Percentiles rank a stretch among this genome's conserved stretches.
These are phyloP conservation scores for Hemibagrus wyckioides DNA, from an alignment of 2,113 vertebrate species.

Conservation along the genomic window DNA sequence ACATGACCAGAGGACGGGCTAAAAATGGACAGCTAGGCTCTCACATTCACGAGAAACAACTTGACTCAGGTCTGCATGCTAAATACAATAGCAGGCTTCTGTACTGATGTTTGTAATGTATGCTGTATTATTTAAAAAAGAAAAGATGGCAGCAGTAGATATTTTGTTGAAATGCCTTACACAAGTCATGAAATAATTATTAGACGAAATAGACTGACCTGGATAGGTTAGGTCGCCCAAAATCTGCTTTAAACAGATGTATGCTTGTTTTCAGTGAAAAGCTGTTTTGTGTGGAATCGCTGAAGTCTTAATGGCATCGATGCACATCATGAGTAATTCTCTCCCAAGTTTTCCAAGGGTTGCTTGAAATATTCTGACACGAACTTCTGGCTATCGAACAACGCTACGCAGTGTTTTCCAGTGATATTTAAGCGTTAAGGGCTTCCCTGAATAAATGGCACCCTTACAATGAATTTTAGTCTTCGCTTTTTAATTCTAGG, in stretches of 20 bases:
- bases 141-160: background rate
- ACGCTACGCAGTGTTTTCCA: slow-evolving; percentile 58
- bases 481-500: slow-evolving; percentile 19
- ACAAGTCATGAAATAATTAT: slow-evolving; percentile 7
- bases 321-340: slow-evolving; percentile 13
- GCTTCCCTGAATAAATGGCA: slow-evolving; percentile 11
- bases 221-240: background rate
- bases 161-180: background rate
- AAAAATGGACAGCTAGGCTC: slow-evolving; percentile 53
- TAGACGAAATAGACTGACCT: slow-evolving; percentile 6
- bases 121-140: background rate
- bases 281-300: background rate
- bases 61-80: slow-evolving; percentile 32
- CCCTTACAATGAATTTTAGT: slow-evolving; percentile 37
- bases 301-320: slow-evolving; percentile 7
- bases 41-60: slow-evolving; percentile 59
- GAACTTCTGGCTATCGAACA: slow-evolving; percentile 37
- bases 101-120: background rate
- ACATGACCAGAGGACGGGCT: slow-evolving; percentile 40
- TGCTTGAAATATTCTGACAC: background rate
- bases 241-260: slow-evolving; percentile 19
- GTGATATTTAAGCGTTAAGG: slow-evolving; percentile 38
- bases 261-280: slow-evolving; percentile 12
- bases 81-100: background rate
- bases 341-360: slow-evolving; percentile 21